These are phyloP conservation scores for Phenacoccus solenopsis DNA, from an alignment of 1,140 invertebrate genomes.

Conservation along the genomic window DNA sequence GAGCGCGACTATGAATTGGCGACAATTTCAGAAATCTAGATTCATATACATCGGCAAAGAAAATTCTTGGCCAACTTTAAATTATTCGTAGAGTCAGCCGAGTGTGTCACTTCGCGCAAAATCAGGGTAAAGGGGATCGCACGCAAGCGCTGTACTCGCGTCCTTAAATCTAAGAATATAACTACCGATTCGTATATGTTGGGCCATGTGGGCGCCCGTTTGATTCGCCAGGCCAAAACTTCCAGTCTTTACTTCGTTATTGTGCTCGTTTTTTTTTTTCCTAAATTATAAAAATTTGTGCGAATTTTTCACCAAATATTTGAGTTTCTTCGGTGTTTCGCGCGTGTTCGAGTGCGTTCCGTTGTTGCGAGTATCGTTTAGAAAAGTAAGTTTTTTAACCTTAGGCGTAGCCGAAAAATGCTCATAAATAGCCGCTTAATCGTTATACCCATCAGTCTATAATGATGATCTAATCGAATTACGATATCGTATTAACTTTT, in stretches of 20 bases:
- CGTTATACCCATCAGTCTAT: too few species aligned
- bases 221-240: slow-evolving; percentile 13
- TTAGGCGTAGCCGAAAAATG: too few species aligned
- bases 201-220: slow-evolving; percentile 15
- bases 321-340: neutral
- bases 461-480: too few species aligned
- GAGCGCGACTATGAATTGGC: neutral
- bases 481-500: too few species aligned
- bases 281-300: neutral
- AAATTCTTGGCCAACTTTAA: slow-evolving; percentile 2
- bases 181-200: slow-evolving; percentile 15
- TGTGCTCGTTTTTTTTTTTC: neutral
- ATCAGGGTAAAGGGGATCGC: neutral
- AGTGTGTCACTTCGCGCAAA: neutral
- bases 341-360: neutral
- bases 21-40: neutral
- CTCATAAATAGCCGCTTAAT: too few species aligned
- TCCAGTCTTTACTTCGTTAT: slow-evolving; percentile 7
- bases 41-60: neutral
- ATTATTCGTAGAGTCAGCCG: neutral
- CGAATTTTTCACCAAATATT: neutral
- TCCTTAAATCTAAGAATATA: slow-evolving; percentile 15
- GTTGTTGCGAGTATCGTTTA: neutral
- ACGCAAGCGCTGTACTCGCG: neutral
- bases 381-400: neutral